Conservation (phyloP, 2,113 vertebrate genomes). For the Seriola rivoliana region DNA sequence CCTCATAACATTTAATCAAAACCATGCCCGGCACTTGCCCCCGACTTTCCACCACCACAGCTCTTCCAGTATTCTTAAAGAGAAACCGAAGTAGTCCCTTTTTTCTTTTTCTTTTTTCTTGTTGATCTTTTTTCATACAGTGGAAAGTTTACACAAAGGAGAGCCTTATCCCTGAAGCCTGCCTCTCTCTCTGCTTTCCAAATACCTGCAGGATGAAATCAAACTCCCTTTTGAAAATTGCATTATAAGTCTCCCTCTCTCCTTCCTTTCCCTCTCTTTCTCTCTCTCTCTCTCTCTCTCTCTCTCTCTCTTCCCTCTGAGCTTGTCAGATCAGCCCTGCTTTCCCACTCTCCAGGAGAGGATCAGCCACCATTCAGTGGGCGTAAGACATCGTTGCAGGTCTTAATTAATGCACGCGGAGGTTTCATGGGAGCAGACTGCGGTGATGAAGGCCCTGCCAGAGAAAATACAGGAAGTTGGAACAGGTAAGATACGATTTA, state of each 20-base stretch:
- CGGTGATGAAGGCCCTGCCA: constrained; percentile 24
- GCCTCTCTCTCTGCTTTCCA: constrained; percentile 48
- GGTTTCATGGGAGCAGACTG: constrained; percentile 40
- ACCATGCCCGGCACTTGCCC: constrained; percentile 65
- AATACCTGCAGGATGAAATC: constrained; percentile 80
- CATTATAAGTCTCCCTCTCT: constrained; percentile 37
- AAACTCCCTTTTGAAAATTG: constrained; percentile 64
- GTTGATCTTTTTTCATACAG: constrained; percentile 55
- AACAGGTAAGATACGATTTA: constrained; percentile 36
- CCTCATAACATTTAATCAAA: constrained; percentile 75
- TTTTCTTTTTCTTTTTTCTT: constrained; percentile 32
- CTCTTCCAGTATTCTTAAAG: constrained; percentile 35
- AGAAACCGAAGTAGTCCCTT: constrained; percentile 48
- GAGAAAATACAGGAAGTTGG: constrained; percentile 51
- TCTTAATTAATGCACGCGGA: constrained; percentile 54
- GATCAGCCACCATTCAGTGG: constrained; percentile 54
- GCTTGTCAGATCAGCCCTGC: constrained; percentile 35
- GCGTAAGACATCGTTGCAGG: constrained; percentile 27
- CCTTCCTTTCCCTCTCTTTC: not conserved
- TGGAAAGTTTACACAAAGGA: constrained; percentile 74
- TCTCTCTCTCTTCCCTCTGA: constrained; percentile 6
- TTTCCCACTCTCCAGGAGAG: constrained; percentile 56
- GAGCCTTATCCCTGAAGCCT: constrained; percentile 54
- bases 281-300: not conserved
- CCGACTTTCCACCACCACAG: constrained; percentile 40